Conservation (phyloP, 2,888 invertebrate species). For the Cremastobaeus sp. region DNA sequence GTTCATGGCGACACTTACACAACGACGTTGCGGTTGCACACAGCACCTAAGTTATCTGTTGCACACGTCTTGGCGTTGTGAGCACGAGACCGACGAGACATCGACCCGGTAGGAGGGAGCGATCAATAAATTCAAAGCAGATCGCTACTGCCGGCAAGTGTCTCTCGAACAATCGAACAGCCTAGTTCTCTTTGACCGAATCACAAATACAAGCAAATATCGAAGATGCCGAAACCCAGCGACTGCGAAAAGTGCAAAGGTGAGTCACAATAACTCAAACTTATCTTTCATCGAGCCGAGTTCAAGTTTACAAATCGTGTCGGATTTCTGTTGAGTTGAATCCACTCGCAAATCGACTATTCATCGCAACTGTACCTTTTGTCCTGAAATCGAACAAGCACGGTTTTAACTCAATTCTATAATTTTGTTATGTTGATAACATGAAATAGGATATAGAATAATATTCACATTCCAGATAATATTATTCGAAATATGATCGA, state of each 20-base stretch:
- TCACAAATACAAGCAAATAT: constrained; percentile 18
- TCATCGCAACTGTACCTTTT: too few relatives aligned
- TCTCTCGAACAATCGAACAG: constrained; percentile 59
- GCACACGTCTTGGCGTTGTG: constrained; percentile 55
- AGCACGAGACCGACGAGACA: constrained; percentile 55
- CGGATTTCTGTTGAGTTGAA: not conserved
- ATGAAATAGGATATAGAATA: too few relatives aligned
- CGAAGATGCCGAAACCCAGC: constrained; percentile 73
- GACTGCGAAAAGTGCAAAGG: constrained; percentile 74
- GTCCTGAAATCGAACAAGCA: too few relatives aligned
- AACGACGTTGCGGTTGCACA: constrained; percentile 43
- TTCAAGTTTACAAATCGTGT: constrained; percentile 1
- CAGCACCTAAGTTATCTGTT: constrained; percentile 49
- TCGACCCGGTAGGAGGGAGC: constrained; percentile 65
- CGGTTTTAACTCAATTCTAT: too few relatives aligned
- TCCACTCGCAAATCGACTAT: too few relatives aligned
- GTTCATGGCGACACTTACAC: too few relatives aligned
- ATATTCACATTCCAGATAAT: too few relatives aligned
- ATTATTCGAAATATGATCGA: too few relatives aligned
- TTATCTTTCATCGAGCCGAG: too few relatives aligned
- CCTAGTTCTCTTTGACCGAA: constrained; percentile 39
- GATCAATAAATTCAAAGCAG: constrained; percentile 75
- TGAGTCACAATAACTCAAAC: constrained; percentile 65
- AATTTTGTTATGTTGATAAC: too few relatives aligned
- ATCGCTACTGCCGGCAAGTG: constrained; percentile 61